A percentile compares a stretch with the other conserved stretches of the same genome.
These are phyloP conservation scores for Tichodroma muraria DNA, from an alignment of 2,113 vertebrate species.

Conservation along the genomic window DNA sequence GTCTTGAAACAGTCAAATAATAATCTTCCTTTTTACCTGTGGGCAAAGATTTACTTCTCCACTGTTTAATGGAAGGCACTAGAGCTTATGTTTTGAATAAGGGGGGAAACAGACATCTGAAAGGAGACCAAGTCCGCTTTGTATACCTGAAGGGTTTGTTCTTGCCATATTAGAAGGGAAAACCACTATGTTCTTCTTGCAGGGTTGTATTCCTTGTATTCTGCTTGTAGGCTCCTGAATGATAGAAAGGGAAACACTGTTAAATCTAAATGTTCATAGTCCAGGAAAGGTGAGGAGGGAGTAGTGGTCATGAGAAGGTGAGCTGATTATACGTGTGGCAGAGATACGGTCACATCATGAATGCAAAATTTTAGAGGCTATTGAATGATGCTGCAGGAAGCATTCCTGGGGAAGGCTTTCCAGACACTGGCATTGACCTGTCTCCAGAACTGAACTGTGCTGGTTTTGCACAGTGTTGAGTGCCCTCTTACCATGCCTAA, in stretches of 20 bases:
- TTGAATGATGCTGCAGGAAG: background rate
- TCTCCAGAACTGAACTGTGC: background rate
- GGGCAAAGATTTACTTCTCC: constrained; percentile 48
- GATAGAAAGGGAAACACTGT: background rate
- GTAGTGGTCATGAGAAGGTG: background rate
- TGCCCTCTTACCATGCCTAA: background rate
- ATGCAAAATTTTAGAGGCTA: background rate
- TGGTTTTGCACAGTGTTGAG: background rate
- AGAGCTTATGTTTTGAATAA: constrained; percentile 3
- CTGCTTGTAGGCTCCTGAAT: background rate
- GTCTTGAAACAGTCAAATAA: constrained; percentile 62
- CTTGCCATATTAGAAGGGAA: background rate
- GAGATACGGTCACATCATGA: background rate
- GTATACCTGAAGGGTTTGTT: background rate
- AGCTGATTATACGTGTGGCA: background rate
- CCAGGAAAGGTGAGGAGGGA: background rate
- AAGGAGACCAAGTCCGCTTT: background rate
- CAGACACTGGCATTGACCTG: background rate
- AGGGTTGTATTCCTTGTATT: background rate
- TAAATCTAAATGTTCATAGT: background rate
- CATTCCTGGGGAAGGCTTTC: background rate
- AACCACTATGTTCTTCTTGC: background rate
- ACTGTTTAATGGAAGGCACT: constrained; percentile 17
- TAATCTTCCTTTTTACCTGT: constrained; percentile 50
- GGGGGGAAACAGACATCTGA: background rate